Base-by-base conservation (phyloP, 2,797 vertebrate genomes). In the Adrianichthys oophorus region DNA sequence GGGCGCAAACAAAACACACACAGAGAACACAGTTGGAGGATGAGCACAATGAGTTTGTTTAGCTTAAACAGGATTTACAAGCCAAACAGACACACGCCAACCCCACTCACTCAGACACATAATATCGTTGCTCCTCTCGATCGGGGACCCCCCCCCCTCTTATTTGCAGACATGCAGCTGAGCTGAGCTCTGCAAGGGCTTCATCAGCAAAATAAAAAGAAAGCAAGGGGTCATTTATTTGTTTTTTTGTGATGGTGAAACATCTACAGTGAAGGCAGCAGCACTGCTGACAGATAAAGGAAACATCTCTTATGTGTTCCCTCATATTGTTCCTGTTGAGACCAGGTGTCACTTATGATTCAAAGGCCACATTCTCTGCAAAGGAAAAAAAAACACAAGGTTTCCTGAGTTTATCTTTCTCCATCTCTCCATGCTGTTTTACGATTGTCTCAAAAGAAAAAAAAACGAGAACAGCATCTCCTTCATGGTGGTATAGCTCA, bases 11-110 rank as follows among this genome's bases (percentile, higher is more conserved):
- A 74, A 72, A 70, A 67, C 74, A 57, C 19, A 64, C 52, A 63
- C 43, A 59, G 24, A 79, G 73, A 66, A 73, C 59, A 40, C 86
- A 86, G 86, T 89, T 87, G 83, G 83, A 82, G 79, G 84, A 89
- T 83, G 78, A 85, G 83, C 82, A 90, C 86, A 88, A 91, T 89
- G 85, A 91, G 86, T 92, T 91, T 92, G 89, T 90, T 91, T 90
- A 90, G 87, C 89, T 91, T 88, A 85, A 92, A 89, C 86, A 82
- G 88, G 87, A 91, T 93, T 91, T 90, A 87, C 84, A 86, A 89
- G 82, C 76, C 84, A 88, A 91, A 90, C 87, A 88, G 83, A 88
- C 88, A 90, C 85, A 90, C 90, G 76, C 86, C 81, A 79, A 85
- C 75, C 65, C 81, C 84, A 82, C 84, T 85, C 86, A 79, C 68